Conservation (phyloP, 30 jellyfish, hydroid and myxozoan species). For the Mastigias papua region DNA sequence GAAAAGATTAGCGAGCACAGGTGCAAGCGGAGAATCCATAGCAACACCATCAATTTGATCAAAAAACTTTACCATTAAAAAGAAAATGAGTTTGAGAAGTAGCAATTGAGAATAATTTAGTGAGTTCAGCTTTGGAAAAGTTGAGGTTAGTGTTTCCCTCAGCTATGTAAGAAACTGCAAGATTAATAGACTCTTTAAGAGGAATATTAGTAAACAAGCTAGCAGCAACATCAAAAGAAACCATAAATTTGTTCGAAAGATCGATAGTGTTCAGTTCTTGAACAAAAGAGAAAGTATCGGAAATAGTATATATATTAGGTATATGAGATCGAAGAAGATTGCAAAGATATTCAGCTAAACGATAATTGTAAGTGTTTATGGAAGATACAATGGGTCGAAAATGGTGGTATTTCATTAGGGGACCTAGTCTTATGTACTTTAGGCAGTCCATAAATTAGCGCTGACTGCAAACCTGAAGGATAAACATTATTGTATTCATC, state of each 20-base stretch:
- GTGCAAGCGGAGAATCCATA: conserved; percentile 4
- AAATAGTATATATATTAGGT: neutral
- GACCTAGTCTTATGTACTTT: conserved; percentile 6
- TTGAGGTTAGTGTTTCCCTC: conserved; percentile 1
- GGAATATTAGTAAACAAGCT: conserved; percentile 8
- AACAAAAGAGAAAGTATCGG: conserved; percentile 3
- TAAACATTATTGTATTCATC: neutral
- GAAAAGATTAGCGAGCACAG: neutral
- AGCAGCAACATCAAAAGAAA: conserved; percentile 11
- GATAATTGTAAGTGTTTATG: neutral
- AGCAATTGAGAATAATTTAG: neutral
- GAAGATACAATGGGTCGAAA: conserved; percentile 16
- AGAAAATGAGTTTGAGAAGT: conserved; percentile 8
- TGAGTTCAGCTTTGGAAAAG: neutral
- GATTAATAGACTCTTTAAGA: conserved; percentile 5
- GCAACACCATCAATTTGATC: conserved; percentile 8
- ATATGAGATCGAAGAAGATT: neutral
- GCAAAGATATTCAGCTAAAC: conserved; percentile 1
- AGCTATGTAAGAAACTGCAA: conserved; percentile 2
- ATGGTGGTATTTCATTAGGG: neutral
- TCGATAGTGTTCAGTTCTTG: conserved; percentile 4
- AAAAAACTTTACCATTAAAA: neutral
- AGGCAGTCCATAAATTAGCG: conserved; percentile 19
- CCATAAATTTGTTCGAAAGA: neutral
- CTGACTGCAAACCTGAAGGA: conserved; percentile 30